Evolutionary conservation across 2,113 vertebrate genomes (phyloP).

Genomic region (Salminus brasiliensis): DNA sequence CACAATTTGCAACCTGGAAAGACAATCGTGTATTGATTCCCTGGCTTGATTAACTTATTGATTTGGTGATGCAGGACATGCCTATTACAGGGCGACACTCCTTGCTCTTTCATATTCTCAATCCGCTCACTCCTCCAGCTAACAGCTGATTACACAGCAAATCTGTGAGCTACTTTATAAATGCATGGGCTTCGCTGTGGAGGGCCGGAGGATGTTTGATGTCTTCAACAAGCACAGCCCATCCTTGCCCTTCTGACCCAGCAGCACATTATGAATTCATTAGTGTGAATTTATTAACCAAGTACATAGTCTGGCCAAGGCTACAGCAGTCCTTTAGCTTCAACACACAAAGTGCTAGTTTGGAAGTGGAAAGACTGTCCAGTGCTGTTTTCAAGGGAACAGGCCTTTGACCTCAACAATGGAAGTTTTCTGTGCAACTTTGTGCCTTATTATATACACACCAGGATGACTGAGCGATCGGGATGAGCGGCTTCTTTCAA

Average conservation of each 20-base stretch:
- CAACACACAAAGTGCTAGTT: constrained; percentile 13
- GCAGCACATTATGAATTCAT: constrained; percentile 39
- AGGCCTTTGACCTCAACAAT: constrained; percentile 10
- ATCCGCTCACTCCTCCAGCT: neutral
- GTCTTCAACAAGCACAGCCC: constrained; percentile 27
- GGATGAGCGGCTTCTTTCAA: no score
- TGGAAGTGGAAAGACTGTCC: constrained; percentile 6
- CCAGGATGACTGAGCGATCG: no score
- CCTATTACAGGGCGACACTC: neutral
- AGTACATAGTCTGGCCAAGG: constrained; percentile 32
- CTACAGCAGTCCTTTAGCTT: constrained; percentile 24
- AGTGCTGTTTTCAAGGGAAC: constrained; percentile 13
- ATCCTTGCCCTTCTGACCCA: constrained; percentile 37
- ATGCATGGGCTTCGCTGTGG: neutral
- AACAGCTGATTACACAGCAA: constrained; percentile 39
- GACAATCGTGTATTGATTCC: neutral
- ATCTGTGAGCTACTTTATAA: constrained; percentile 29
- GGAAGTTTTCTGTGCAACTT: neutral
- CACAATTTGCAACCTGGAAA: neutral
- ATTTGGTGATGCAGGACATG: neutral
- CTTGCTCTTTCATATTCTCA: constrained; percentile 20
- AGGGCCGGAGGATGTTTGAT: constrained; percentile 32
- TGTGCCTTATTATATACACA: no score
- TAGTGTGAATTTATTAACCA: constrained; percentile 35
- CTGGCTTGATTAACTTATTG: neutral